A percentile compares a stretch with the other conserved stretches of the same genome.
Evolutionary conservation across 2,797 vertebrate genomes (phyloP).

Genomic region (Ispidina lecontei): DNA sequence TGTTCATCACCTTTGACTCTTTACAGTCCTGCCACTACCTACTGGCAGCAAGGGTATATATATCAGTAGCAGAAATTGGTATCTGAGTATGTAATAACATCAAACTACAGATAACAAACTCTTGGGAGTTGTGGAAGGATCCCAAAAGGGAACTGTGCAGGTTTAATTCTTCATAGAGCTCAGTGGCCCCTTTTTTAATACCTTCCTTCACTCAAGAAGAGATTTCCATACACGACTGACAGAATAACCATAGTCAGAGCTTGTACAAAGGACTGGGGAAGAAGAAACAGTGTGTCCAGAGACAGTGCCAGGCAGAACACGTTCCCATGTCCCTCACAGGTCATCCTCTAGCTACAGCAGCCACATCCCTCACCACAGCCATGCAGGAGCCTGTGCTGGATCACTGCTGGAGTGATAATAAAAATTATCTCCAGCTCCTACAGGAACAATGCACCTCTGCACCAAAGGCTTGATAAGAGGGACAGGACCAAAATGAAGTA

Average conservation of each 20-base stretch:
- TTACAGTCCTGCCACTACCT: neutral
- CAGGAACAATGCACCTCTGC: neutral
- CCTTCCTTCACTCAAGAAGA: neutral
- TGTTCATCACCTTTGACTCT: neutral
- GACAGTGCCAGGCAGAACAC: neutral
- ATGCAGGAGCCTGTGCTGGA: fast-evolving
- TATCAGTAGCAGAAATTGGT: neutral
- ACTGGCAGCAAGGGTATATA: neutral
- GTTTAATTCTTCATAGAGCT: neutral
- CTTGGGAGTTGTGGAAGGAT: neutral
- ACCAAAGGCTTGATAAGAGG: neutral
- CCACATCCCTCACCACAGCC: neutral
- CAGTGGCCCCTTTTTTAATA: neutral
- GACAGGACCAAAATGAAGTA: neutral
- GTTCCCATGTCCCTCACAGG: neutral
- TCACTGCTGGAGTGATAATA: neutral
- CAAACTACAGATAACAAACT: neutral
- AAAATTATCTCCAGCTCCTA: neutral
- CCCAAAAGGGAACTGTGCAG: neutral
- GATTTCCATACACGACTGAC: neutral
- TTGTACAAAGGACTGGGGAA: neutral
- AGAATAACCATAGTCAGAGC: neutral
- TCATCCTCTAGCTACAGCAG: neutral
- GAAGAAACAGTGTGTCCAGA: neutral
- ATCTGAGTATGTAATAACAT: neutral